A percentile compares a stretch with the other conserved stretches of the same genome.
Evolutionary conservation across 2,888 invertebrate genomes (phyloP).

Genomic region (Conistra vaccinii): DNA sequence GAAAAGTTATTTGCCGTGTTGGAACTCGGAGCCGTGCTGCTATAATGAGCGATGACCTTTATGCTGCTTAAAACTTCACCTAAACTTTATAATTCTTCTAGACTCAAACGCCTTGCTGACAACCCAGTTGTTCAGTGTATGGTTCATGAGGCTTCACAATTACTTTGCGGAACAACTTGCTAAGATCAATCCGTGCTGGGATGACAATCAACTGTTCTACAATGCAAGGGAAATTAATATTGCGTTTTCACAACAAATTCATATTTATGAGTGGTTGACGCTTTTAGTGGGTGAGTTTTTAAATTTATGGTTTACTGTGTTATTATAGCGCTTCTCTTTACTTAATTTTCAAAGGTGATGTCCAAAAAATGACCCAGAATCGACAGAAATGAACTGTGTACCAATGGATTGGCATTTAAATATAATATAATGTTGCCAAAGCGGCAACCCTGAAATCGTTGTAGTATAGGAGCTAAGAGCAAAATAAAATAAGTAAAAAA

Average conservation of each 20-base stretch:
- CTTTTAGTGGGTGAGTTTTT: conserved; percentile 69
- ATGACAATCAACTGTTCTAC: conserved; percentile 72
- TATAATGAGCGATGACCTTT: too few relatives aligned
- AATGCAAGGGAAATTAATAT: conserved; percentile 74
- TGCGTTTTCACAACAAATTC: conserved; percentile 69
- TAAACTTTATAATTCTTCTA: conserved; percentile 14
- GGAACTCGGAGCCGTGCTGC: too few relatives aligned
- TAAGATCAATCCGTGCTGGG: conserved; percentile 74
- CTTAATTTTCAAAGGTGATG: too few relatives aligned
- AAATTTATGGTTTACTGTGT: neutral
- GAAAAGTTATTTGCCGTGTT: too few relatives aligned
- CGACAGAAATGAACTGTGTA: conserved; percentile 3
- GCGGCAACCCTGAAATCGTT: conserved; percentile 39
- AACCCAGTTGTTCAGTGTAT: conserved; percentile 67
- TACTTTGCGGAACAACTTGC: conserved; percentile 68
- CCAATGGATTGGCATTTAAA: conserved; percentile 27
- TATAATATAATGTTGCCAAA: conserved; percentile 34
- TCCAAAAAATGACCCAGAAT: too few relatives aligned
- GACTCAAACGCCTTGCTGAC: conserved; percentile 42
- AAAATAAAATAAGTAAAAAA: conserved; percentile 14
- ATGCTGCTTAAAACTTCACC: too few relatives aligned
- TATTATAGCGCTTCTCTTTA: too few relatives aligned
- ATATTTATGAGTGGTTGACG: conserved; percentile 69
- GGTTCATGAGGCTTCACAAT: conserved; percentile 76
- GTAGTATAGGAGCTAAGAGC: conserved; percentile 38